Percentiles rank a stretch among this genome's conserved stretches.
Conservation (phyloP, 2,888 invertebrate genomes). For the Mimachlamys varia region DNA sequence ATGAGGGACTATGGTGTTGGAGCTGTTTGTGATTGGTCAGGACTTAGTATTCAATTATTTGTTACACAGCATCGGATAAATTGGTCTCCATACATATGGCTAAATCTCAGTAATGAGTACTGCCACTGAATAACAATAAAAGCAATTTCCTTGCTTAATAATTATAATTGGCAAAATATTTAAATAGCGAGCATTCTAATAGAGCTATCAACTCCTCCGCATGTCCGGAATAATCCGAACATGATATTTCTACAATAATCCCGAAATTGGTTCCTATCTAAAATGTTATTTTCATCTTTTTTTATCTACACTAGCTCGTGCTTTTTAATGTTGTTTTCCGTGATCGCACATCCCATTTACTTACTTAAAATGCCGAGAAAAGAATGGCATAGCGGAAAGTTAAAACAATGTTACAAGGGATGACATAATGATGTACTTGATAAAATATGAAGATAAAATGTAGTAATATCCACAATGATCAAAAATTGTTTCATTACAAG, state of each 20-base stretch:
- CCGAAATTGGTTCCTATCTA: neutral
- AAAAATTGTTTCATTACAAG: too few relatives aligned
- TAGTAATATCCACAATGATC: neutral
- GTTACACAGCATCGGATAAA: neutral
- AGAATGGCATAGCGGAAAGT: neutral
- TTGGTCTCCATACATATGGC: slow-evolving; percentile 31
- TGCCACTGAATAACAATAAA: neutral
- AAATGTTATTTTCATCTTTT: too few relatives aligned
- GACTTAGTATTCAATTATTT: neutral
- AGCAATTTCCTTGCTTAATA: slow-evolving; percentile 15
- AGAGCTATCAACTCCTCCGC: slow-evolving; percentile 5
- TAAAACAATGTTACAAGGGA: neutral
- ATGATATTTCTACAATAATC: neutral
- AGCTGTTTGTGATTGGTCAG: neutral
- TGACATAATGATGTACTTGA: neutral
- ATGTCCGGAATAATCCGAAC: neutral
- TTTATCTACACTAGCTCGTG: neutral
- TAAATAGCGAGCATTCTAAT: slow-evolving; percentile 16
- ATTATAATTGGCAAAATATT: slow-evolving; percentile 34
- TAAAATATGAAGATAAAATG: neutral
- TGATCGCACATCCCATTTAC: neutral
- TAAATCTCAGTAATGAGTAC: neutral
- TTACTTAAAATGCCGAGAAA: neutral
- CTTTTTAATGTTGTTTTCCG: neutral
- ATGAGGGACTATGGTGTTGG: neutral